phyloP scores from a whole-genome alignment of 1,140 invertebrate species.

The Batillaria attramentaria region DNA sequence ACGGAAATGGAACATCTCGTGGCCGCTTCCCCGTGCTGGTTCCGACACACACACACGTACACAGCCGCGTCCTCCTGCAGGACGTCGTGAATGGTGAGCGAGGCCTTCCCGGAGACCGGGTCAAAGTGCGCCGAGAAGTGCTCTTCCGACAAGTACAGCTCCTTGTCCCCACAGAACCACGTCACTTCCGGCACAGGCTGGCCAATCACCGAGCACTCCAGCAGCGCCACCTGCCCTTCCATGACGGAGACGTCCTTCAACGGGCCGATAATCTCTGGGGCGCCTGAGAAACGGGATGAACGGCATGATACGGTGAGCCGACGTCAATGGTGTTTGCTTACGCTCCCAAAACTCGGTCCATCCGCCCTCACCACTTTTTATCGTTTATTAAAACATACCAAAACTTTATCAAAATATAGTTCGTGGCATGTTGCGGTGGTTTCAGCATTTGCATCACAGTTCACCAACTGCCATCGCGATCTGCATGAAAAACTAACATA shows the following conservation, averaged over 20 bases:
- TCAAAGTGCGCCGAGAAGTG: conserved; percentile 47
- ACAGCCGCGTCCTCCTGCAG: conserved; percentile 42
- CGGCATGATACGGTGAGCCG: no score
- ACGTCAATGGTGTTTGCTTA: no score
- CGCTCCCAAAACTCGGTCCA: no score
- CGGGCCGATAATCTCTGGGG: conserved; percentile 51
- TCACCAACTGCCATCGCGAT: no score
- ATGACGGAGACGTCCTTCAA: conserved; percentile 49
- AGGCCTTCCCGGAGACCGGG: conserved; percentile 44
- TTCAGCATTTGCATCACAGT: no score
- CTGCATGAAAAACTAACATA: no score
- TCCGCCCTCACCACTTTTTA: no score
- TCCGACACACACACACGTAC: conserved; percentile 56
- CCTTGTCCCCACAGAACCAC: conserved; percentile 53
- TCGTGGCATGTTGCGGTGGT: no score
- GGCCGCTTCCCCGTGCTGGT: conserved; percentile 52
- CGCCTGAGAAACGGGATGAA: no score
- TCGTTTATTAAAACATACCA: no score
- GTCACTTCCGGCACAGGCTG: conserved; percentile 45
- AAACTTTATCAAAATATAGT: no score
- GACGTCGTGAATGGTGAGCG: conserved; percentile 42
- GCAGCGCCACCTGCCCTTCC: conserved; percentile 47
- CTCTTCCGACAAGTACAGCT: conserved; percentile 22
- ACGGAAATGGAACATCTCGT: conserved; percentile 39
- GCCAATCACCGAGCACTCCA: conserved; percentile 51